A percentile compares a stretch with the other conserved stretches of the same genome.
phyloP scores from a whole-genome alignment of 2,113 vertebrate species.

The Paratilapia polleni region DNA sequence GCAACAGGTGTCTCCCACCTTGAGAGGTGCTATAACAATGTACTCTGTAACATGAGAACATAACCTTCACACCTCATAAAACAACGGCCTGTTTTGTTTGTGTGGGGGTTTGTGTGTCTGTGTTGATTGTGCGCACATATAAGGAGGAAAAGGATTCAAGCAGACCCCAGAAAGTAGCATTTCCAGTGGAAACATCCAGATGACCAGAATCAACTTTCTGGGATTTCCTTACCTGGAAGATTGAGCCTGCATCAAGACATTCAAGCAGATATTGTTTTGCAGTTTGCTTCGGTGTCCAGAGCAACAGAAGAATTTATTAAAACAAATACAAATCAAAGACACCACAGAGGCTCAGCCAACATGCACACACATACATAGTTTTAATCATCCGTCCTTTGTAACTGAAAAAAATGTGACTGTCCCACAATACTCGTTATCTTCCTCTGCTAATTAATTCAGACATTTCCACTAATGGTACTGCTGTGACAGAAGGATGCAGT shows the following conservation, averaged over 20 bases:
- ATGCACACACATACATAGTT: background rate
- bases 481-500: slow-evolving; percentile 15
- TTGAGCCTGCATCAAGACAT: too few species aligned
- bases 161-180: too few species aligned
- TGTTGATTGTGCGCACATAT: background rate
- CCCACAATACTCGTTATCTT: slow-evolving; percentile 44
- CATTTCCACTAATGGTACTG: slow-evolving; percentile 30
- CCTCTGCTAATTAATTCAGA: slow-evolving; percentile 49
- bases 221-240: too few species aligned
- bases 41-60: slow-evolving; percentile 46
- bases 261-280: slow-evolving; percentile 21
- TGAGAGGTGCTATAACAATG: slow-evolving; percentile 30
- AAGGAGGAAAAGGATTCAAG: background rate
- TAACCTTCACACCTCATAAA: slow-evolving; percentile 47
- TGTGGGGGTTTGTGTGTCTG: slow-evolving; percentile 4
- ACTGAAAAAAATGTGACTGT: slow-evolving; percentile 5
- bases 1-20: slow-evolving; percentile 39
- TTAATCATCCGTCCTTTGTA: slow-evolving; percentile 23
- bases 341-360: background rate
- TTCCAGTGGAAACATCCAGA: too few species aligned
- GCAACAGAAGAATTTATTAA: slow-evolving; percentile 15
- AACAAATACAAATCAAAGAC: slow-evolving; percentile 34
- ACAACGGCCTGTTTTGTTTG: background rate
- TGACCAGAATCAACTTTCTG: too few species aligned
- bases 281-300: background rate